Evolutionary conservation across 1,140 invertebrate species (phyloP).

Genomic region (Heliconius eleuchia): DNA sequence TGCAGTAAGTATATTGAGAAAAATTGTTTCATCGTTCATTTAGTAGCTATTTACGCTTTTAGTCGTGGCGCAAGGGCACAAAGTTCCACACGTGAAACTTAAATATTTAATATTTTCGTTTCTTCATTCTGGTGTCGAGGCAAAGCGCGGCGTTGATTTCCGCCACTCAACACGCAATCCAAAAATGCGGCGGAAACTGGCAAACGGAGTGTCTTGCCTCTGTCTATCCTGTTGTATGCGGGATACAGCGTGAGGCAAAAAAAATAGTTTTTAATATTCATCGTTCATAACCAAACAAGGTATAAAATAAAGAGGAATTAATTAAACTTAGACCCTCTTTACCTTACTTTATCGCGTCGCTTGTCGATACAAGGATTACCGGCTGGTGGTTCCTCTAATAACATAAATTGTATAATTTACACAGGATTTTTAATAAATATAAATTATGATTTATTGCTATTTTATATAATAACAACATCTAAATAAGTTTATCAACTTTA

Average conservation of each 20-base stretch:
- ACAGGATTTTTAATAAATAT: neutral
- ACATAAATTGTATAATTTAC: conserved; percentile 14
- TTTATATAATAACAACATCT: neutral
- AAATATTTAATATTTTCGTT: no score
- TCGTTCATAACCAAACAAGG: conserved; percentile 18
- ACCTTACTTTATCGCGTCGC: conserved; percentile 17
- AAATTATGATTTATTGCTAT: neutral
- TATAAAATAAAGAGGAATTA: conserved; percentile 17
- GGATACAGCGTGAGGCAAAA: no score
- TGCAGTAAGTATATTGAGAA: neutral
- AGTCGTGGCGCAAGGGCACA: no score
- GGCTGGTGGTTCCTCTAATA: neutral
- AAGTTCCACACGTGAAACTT: no score
- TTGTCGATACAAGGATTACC: conserved; percentile 19
- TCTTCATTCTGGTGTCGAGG: no score
- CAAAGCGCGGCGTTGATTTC: no score
- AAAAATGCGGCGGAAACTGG: no score
- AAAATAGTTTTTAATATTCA: neutral
- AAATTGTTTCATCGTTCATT: neutral
- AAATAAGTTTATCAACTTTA: neutral
- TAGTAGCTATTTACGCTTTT: neutral
- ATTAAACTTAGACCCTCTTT: conserved; percentile 22
- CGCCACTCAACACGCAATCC: no score
- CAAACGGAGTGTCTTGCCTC: no score
- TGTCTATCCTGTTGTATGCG: no score